Evolutionary conservation across 2,797 vertebrate genomes (phyloP), one percentile per base, ranked within the genome.

Genomic region (Silurus aristotelis): DNA sequence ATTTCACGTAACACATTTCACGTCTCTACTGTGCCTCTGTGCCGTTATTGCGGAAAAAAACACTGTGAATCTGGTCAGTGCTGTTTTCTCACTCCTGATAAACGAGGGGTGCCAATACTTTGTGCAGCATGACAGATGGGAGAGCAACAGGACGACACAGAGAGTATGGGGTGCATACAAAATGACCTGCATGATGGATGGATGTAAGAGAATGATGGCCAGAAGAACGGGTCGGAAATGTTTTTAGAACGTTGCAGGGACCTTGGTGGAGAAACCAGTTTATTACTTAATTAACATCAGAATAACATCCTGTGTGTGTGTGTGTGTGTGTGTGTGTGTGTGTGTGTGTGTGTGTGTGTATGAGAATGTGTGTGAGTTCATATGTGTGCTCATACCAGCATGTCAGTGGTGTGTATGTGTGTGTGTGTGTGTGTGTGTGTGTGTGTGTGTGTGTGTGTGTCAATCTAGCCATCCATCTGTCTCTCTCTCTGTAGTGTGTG

Each of bases 281-380:
- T 17, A 76, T 27, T 27, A 19, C 13, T 27, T 75, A 6, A 55
- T 75, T 75, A 75, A 75, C 72, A 25, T 75, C n/a, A 12, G 15
- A 13, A 46, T 20, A 71, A 14, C 8, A 5, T 71, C 25, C 38
- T 66, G 63, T 61, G 80, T 84, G 76, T 84, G 63, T 87, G 71
- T 3, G 38, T 38, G 38, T 38, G 31, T 31, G 31, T 68, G 20
- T 70, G 76, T 85, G 58, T 79, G 60, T 68, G 66, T 66, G 63
- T 61, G 80, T 84, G 76, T 84, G 63, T 84, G 63, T 3, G 68
- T 25, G 31, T 70, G 64, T 85, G 80, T 83, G 76, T 73, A 70
- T 20, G 63, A 82, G 80, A 82, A 61, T 82, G 63, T 20, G n/a
- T 46, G 31, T n/a, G 17, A 10, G 22, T 1, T 68, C 6, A 9